These are phyloP conservation scores for Cryptocephalus primarius DNA, from an alignment of 2,888 invertebrate species.

Conservation along the genomic window DNA sequence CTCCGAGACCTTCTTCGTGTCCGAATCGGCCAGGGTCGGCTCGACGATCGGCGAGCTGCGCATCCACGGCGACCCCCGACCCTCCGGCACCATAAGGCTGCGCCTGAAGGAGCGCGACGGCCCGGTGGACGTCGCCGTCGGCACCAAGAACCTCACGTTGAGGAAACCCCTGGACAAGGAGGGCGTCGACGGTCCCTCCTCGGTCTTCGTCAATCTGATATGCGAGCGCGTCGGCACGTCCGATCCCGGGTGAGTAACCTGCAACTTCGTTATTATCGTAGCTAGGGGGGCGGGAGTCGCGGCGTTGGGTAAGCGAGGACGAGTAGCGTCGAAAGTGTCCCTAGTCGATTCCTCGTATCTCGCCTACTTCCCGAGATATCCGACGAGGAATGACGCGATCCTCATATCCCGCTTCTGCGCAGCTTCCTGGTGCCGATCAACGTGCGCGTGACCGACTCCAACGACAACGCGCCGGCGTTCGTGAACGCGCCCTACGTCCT, in stretches of 20 bases:
- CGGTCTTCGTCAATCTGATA: constrained; percentile 75
- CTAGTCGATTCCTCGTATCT: too few relatives aligned
- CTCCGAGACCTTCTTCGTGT: constrained; percentile 82
- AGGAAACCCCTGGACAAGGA: constrained; percentile 73
- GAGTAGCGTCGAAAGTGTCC: too few relatives aligned
- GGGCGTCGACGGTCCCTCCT: constrained; percentile 70
- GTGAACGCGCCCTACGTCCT: constrained; percentile 69
- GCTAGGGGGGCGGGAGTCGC: too few relatives aligned
- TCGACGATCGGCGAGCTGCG: constrained; percentile 67
- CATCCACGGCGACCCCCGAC: constrained; percentile 70
- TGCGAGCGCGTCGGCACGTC: constrained; percentile 63
- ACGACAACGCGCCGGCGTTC: constrained; percentile 82
- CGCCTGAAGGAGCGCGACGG: constrained; percentile 69
- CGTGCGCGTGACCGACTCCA: constrained; percentile 80
- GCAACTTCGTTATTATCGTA: too few relatives aligned
- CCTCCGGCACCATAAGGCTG: constrained; percentile 66
- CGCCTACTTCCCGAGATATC: too few relatives aligned
- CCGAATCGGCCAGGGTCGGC: constrained; percentile 74
- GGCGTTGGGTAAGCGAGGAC: too few relatives aligned
- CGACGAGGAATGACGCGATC: too few relatives aligned
- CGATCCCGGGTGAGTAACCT: constrained; percentile 38
- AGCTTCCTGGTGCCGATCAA: constrained; percentile 67
- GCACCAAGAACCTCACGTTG: constrained; percentile 71
- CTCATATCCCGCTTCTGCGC: too few relatives aligned
- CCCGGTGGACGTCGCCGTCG: constrained; percentile 64